A percentile compares a stretch with the other conserved stretches of the same genome.
These are phyloP conservation scores for Drosophila navojoa DNA, from an alignment of 1,140 invertebrate genomes.

Conservation along the genomic window DNA sequence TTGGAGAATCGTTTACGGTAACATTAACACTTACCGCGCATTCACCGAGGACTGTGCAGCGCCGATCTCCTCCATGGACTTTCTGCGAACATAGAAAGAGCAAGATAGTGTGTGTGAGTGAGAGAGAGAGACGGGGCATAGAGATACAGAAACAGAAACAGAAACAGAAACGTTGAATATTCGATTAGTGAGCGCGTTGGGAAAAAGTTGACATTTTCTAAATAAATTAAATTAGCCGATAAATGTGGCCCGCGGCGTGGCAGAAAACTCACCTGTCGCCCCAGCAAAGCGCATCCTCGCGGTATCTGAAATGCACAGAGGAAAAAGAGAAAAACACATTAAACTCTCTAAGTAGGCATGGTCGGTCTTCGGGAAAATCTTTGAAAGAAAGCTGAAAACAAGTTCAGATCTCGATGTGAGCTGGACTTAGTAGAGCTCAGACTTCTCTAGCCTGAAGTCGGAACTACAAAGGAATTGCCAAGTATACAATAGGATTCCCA, in stretches of 20 bases:
- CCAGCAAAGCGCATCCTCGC: constrained; percentile 91
- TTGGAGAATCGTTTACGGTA: constrained; percentile 75
- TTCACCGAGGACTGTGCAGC: constrained; percentile 87
- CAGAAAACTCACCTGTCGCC: constrained; percentile 88
- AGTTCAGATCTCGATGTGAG: too few species aligned
- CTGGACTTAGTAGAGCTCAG: too few species aligned
- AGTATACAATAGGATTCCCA: too few species aligned
- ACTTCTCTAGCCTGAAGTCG: too few species aligned
- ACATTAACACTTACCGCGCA: constrained; percentile 87
- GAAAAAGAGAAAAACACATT: background rate
- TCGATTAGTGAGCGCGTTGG: constrained; percentile 64
- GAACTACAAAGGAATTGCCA: too few species aligned
- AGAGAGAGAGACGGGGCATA: constrained; percentile 27
- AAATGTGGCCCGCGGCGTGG: constrained; percentile 64
- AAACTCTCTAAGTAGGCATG: too few species aligned
- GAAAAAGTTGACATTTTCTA: constrained; percentile 76
- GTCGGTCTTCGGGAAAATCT: too few species aligned
- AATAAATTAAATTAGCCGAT: constrained; percentile 84
- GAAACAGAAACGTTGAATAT: constrained; percentile 61
- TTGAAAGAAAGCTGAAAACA: too few species aligned
- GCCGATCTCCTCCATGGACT: constrained; percentile 88
- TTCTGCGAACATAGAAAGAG: constrained; percentile 85
- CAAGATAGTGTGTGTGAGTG: constrained; percentile 32
- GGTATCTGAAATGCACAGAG: constrained; percentile 86
- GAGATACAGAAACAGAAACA: constrained; percentile 32